Evolutionary conservation across 2,797 vertebrate genomes (phyloP).

Genomic region (Melanotaenia parkinsoni): DNA sequence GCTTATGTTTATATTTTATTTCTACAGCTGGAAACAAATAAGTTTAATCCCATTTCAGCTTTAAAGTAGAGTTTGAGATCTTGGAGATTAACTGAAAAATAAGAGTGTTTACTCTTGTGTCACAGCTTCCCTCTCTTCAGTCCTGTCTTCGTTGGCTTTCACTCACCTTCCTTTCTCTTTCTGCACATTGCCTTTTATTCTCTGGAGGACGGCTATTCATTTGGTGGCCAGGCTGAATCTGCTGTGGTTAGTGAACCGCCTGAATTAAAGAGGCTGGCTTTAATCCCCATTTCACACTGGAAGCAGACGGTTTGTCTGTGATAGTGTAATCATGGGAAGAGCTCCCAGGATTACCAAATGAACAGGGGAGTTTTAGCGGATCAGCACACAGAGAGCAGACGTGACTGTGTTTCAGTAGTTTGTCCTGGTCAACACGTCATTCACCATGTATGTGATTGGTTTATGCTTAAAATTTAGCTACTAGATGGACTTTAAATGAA

Average conservation of each 20-base stretch:
- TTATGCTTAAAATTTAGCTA: no score
- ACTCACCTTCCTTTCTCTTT: constrained; percentile 42
- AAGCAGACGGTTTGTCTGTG: constrained; percentile 42
- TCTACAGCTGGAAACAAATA: no score
- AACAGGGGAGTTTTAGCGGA: constrained; percentile 31
- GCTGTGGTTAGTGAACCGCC: constrained; percentile 42
- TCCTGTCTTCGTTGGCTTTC: constrained; percentile 16
- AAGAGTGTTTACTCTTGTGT: no score
- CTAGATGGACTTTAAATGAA: no score
- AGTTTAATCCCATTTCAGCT: no score
- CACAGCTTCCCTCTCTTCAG: constrained; percentile 1
- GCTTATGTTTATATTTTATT: no score
- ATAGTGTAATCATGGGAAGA: constrained; percentile 38
- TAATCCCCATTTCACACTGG: constrained; percentile 40
- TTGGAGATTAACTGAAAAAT: no score
- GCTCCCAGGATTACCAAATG: constrained; percentile 51
- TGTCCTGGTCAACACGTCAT: not conserved
- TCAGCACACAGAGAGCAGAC: constrained; percentile 12
- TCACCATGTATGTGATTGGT: not conserved
- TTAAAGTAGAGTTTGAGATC: no score
- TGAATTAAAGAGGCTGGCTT: constrained; percentile 39
- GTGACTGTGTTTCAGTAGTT: not conserved
- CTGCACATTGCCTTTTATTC: constrained; percentile 20
- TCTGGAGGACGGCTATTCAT: constrained; percentile 36
- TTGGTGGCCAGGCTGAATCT: constrained; percentile 38